A percentile compares a stretch with the other conserved stretches of the same genome.
phyloP scores from a whole-genome alignment of 2,888 invertebrate species.

The Macrophya annulata region DNA sequence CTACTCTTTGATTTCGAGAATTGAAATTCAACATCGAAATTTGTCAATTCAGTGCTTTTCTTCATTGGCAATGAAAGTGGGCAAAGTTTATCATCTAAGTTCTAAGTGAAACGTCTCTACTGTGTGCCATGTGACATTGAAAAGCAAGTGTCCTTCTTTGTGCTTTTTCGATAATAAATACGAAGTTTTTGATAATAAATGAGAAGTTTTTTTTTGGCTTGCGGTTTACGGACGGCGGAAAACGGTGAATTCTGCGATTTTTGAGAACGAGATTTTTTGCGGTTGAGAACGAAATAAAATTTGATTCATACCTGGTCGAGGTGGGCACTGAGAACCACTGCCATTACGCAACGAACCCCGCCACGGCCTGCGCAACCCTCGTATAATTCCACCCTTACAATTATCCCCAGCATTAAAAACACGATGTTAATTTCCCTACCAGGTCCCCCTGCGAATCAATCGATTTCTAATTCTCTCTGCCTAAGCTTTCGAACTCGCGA shows the following conservation, averaged over 20 bases:
- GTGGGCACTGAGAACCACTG: slow-evolving; percentile 69
- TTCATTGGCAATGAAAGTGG: not conserved
- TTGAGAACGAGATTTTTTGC: not conserved
- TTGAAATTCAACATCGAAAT: not conserved
- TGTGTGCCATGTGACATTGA: too few relatives aligned
- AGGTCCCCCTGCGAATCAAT: slow-evolving; percentile 74
- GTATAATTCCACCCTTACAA: slow-evolving; percentile 79
- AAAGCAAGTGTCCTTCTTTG: not conserved
- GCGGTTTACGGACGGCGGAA: not conserved
- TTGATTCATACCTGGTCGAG: not conserved
- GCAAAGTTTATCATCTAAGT: not conserved
- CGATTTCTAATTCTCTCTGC: slow-evolving; percentile 77
- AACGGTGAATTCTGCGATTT: not conserved
- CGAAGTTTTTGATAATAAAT: not conserved
- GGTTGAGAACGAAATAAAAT: not conserved
- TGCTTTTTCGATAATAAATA: not conserved
- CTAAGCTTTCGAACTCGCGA: slow-evolving; percentile 64
- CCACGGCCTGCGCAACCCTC: slow-evolving; percentile 69
- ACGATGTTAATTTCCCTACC: slow-evolving; percentile 78
- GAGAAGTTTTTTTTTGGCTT: not conserved
- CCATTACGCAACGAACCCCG: slow-evolving; percentile 70
- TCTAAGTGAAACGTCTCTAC: not conserved
- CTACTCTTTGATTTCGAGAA: not conserved
- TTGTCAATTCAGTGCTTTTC: not conserved
- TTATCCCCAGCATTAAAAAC: slow-evolving; percentile 78